Evolutionary conservation across 1,140 invertebrate genomes (phyloP), one percentile per base, ranked within the genome.

Genomic region (Sycophila sp.): DNA sequence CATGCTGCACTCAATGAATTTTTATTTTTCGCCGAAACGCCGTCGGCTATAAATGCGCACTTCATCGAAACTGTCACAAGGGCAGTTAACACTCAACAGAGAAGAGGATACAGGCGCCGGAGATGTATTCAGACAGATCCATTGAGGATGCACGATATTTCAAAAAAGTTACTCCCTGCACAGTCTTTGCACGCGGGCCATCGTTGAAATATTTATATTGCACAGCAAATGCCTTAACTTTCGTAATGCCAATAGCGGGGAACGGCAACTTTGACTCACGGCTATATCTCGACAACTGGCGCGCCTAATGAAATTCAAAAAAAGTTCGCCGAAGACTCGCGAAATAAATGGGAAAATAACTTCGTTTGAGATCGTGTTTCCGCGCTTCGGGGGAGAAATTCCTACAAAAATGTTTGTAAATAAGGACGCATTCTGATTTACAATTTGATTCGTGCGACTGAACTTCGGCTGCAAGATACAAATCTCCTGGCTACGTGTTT

Each of bases 31-130:
- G n/a, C n/a, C n/a, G n/a, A n/a, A n/a, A n/a, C n/a, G n/a, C n/a
- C n/a, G n/a, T n/a, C n/a, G n/a, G n/a, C n/a, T n/a, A 49, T 66
- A 66, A 69, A 51, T 65, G 63, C 66, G 62, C 66, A 77, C 74
- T 74, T 68, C 34, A 59, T 40, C 15, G 56, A 51, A 77, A 78
- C 64, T 71, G 71, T 68, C 74, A 79, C 77, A 77, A 79, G 76
- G 77, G 73, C 73, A 77, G 74, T 79, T 79, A 75, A 56, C 70
- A 68, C 73, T n/a, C n/a, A n/a, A n/a, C n/a, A n/a, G n/a, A n/a
- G n/a, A n/a, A n/a, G n/a, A n/a, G n/a, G n/a, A n/a, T n/a, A n/a
- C n/a, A n/a, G n/a, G n/a, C n/a, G n/a, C n/a, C n/a, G n/a, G n/a
- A n/a, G n/a, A n/a, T n/a, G n/a, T n/a, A n/a, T n/a, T n/a, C n/a